These are phyloP conservation scores for Gambusia yucatana DNA, from an alignment of 2,797 vertebrate genomes.

Conservation along the genomic window DNA sequence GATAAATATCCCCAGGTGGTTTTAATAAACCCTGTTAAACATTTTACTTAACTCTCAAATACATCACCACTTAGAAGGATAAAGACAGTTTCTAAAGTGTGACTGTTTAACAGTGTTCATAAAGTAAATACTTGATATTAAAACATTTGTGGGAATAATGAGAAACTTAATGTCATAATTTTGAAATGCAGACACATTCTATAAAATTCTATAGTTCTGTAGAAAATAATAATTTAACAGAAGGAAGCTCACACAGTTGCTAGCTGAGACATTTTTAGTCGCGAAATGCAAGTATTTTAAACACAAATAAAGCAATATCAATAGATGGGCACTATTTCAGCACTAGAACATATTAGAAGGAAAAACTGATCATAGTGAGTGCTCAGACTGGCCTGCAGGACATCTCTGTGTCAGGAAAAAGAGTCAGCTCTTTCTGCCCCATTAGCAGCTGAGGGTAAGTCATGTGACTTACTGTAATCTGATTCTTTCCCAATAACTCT, in stretches of 20 bases:
- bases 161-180: not conserved
- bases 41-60: not conserved
- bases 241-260: not conserved
- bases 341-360: not conserved
- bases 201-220: not conserved
- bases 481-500: slow-evolving; percentile 18
- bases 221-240: not conserved
- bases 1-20: too few species aligned
- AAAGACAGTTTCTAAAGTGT: not conserved
- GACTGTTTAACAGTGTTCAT: not conserved
- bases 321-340: not conserved
- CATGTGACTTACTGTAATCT: slow-evolving; percentile 60
- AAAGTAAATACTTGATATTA: not conserved
- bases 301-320: not conserved
- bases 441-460: slow-evolving; percentile 30
- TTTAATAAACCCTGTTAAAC: not conserved
- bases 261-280: not conserved
- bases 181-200: not conserved
- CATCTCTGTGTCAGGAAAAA: slow-evolving; percentile 29
- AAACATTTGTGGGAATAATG: not conserved
- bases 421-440: slow-evolving; percentile 45
- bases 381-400: not conserved
- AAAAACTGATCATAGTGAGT: not conserved
- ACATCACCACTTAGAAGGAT: not conserved
- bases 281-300: not conserved